Evolutionary conservation across 1,140 invertebrate species (phyloP).

Genomic region (Magallana ariakensis): DNA sequence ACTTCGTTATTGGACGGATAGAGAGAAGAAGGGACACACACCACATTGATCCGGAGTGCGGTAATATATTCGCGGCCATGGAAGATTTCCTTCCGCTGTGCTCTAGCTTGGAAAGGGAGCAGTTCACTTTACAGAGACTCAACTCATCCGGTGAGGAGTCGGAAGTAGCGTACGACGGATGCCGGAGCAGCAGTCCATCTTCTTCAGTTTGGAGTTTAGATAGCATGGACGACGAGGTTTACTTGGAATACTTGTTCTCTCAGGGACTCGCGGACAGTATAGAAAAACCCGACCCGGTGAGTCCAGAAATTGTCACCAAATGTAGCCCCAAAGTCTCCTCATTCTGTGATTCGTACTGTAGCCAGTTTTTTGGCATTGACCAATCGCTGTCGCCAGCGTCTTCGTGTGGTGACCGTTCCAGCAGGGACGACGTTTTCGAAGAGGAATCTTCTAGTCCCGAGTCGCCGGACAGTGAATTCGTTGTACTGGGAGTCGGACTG

Average conservation of each 20-base stretch:
- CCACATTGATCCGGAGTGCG: background rate
- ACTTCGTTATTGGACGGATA: background rate
- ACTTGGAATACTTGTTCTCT: constrained; percentile 76
- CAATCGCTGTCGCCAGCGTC: constrained; percentile 24
- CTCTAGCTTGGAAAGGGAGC: constrained; percentile 73
- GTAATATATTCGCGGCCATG: constrained; percentile 52
- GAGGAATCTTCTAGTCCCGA: background rate
- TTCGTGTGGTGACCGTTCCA: constrained; percentile 19
- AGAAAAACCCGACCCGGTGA: constrained; percentile 62
- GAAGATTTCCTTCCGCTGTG: constrained; percentile 74
- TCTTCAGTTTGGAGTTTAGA: constrained; percentile 68
- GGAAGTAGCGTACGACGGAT: constrained; percentile 62
- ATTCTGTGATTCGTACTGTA: constrained; percentile 65
- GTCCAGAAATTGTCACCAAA: constrained; percentile 57
- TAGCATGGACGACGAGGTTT: constrained; percentile 72
- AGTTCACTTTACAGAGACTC: constrained; percentile 75
- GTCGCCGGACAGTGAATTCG: constrained; percentile 69
- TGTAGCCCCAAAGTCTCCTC: constrained; percentile 59
- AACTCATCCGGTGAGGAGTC: constrained; percentile 76
- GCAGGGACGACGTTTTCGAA: constrained; percentile 62
- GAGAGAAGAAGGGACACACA: background rate
- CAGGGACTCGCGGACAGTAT: constrained; percentile 73
- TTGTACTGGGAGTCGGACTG: constrained; percentile 79
- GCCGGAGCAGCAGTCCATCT: constrained; percentile 58
- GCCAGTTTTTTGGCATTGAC: constrained; percentile 49